phyloP scores from a whole-genome alignment of 1,140 invertebrate species.

The Camponotus vicinus region DNA sequence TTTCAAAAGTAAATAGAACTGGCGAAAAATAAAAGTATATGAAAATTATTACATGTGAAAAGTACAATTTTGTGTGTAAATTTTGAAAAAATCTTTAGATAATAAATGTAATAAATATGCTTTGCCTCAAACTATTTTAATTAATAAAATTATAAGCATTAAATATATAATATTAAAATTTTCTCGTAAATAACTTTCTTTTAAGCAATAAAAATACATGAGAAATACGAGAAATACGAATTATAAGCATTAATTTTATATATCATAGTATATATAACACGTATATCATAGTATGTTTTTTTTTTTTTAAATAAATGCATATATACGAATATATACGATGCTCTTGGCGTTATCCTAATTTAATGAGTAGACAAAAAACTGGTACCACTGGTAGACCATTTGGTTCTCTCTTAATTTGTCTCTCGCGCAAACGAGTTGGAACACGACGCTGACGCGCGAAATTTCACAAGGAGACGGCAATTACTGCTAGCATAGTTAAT shows the following conservation, averaged over 20 bases:
- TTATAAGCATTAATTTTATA: not conserved
- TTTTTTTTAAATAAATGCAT: constrained; percentile 33
- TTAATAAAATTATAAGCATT: not conserved
- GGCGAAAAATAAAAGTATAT: not conserved
- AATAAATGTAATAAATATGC: not conserved
- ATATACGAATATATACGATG: constrained; percentile 18
- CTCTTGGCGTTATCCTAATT: constrained; percentile 50
- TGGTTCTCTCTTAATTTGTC: constrained; percentile 62
- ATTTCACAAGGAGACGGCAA: constrained; percentile 66
- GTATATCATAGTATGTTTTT: constrained; percentile 13
- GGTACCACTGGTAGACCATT: constrained; percentile 22
- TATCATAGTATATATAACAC: not conserved
- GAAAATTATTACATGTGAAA: not conserved
- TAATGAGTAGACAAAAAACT: constrained; percentile 55
- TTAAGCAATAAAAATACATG: not conserved
- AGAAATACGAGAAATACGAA: not conserved
- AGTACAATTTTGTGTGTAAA: not conserved
- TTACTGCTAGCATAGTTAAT: constrained; percentile 62
- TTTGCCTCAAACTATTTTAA: not conserved
- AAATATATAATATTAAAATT: not conserved
- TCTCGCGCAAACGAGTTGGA: constrained; percentile 35
- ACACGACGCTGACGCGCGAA: constrained; percentile 33
- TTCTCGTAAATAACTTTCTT: not conserved
- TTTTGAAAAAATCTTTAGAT: not conserved
- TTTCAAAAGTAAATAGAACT: not conserved